Percentiles rank a stretch among this genome's conserved stretches.
Conservation (phyloP, 2,113 vertebrate genomes). For the Pangasianodon gigas region DNA sequence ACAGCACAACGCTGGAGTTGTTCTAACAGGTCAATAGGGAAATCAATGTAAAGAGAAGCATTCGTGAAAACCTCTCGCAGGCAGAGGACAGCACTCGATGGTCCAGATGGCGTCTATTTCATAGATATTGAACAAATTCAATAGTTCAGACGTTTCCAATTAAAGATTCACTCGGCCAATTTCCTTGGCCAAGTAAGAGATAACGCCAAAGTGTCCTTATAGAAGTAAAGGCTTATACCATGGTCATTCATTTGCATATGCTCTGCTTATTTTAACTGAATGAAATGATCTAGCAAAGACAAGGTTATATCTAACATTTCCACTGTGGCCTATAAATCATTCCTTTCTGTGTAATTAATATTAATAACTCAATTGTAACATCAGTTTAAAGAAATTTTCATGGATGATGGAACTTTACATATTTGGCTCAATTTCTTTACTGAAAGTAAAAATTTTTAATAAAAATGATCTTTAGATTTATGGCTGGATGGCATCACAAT, state of each 20-base stretch:
- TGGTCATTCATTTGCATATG: background rate
- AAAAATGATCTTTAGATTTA: background rate
- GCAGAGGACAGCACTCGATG: conserved; percentile 29
- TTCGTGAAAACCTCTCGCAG: conserved; percentile 32
- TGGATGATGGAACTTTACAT: background rate
- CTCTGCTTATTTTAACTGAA: background rate
- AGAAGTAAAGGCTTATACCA: background rate
- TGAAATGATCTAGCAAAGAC: background rate
- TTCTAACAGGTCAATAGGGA: conserved; percentile 22
- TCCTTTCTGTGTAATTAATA: background rate
- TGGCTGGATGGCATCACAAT: background rate
- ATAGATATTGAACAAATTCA: conserved; percentile 20
- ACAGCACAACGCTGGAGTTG: conserved; percentile 30
- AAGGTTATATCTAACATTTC: background rate
- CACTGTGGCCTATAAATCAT: background rate
- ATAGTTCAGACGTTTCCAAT: conserved; percentile 17
- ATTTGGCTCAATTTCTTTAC: background rate
- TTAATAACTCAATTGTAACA: background rate
- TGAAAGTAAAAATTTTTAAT: background rate
- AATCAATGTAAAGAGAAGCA: conserved; percentile 42
- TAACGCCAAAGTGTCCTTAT: background rate
- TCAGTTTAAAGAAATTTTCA: background rate
- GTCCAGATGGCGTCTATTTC: background rate
- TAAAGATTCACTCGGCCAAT: background rate
- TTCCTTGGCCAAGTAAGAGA: background rate